These are phyloP conservation scores for Eriocheir sinensis DNA, from an alignment of 1,140 invertebrate species.

Conservation along the genomic window DNA sequence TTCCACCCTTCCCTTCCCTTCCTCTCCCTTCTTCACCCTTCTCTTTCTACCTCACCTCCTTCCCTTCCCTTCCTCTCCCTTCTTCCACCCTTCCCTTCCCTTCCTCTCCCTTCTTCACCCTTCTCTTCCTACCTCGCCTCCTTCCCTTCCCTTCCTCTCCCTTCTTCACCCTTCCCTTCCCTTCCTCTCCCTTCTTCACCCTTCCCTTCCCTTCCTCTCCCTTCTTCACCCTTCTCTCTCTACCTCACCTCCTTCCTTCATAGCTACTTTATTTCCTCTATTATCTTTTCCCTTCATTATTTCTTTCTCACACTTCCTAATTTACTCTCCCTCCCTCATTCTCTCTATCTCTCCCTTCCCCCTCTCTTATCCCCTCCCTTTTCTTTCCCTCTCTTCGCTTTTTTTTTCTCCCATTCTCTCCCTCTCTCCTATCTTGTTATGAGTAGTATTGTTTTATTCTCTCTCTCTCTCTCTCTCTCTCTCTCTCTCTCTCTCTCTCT, in stretches of 20 bases:
- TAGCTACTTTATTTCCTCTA: not conserved
- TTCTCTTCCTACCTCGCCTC: not conserved
- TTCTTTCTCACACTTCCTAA: not conserved
- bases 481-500: constrained; percentile 27
- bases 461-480: constrained; percentile 27
- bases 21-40: not conserved
- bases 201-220: not conserved
- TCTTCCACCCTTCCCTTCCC: not conserved
- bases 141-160: not conserved
- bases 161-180: not conserved
- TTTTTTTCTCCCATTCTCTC: no score
- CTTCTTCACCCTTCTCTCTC: not conserved
- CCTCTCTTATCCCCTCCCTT: no score
- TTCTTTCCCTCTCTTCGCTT: not conserved
- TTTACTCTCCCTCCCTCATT: not conserved
- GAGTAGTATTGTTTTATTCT: no score
- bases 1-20: not conserved
- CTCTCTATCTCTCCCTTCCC: not conserved
- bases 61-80: not conserved
- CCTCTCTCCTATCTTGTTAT: not conserved
- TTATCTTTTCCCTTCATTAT: not conserved
- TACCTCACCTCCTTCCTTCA: not conserved
- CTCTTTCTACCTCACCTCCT: not conserved
- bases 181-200: not conserved
- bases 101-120: not conserved